Base-by-base conservation (phyloP, 1,140 invertebrate genomes). In the Drosophila pseudoananassae region DNA sequence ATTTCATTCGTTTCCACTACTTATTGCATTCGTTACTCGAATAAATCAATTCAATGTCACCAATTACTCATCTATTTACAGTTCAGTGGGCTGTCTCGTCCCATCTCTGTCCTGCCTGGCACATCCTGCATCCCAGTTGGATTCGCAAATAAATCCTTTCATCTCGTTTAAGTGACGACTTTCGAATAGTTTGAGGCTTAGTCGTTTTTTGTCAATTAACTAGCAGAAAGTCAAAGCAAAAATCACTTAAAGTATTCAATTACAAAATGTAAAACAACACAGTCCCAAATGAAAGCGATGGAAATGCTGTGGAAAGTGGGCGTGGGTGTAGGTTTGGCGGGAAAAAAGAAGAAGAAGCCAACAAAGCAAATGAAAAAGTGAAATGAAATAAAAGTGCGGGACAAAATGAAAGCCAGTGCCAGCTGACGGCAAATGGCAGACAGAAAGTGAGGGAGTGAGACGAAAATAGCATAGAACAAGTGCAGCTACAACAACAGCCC, bases 221-320 rank as follows among this genome's bases (percentile, higher is more conserved):
- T 46, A 50, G 46, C 56, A 46, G 55, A 63, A 76, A 60, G 60
- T 57, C 56, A 76, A 73, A 80, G 73, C 36, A 36, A 52, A 74
- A 80, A 85, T 87, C 82, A 87, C 78, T 85, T 82, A 87, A 87
- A 87, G 83, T 87, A 78, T 85, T 87, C 65, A 82, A 85, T 85
- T 85, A 85, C 82, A 56, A 78, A 78, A 64, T 64, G 82, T 82
- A 87, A 75, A 81, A 64, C 64, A 53, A 70, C 54, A 45, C 31
- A 61, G 9, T 23, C 14, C 40, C 25, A 47, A 58, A 55, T 47
- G 49, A 73, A 75, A 49, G 49, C 52, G 29, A 66, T 65, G 72
- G 50, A 73, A 64, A 15, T 45, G 49, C 47, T 23, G 50, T 17
- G 29, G 40, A 17, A 38, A 25, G 15, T 38, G 15, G 47, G 6